Percentiles rank a stretch among this genome's conserved stretches.
phyloP scores from a whole-genome alignment of 1,140 invertebrate genomes.

The Acromyrmex heyeri region DNA sequence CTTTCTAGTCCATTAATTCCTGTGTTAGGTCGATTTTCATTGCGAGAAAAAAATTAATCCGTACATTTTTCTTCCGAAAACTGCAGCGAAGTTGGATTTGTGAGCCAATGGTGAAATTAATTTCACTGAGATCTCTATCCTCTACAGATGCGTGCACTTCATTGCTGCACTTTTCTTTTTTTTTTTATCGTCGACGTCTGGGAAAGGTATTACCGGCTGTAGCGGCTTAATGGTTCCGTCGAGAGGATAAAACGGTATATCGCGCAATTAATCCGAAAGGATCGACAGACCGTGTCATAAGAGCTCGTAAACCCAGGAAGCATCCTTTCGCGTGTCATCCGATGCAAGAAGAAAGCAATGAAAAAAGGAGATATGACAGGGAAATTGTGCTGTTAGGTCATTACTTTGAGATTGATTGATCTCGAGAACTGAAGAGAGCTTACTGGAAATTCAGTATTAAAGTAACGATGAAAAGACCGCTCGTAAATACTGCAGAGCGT shows the following conservation, averaged over 20 bases:
- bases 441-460: constrained; percentile 9
- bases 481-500: background rate
- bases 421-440: background rate
- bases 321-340: constrained; percentile 35
- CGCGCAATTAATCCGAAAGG: constrained; percentile 61
- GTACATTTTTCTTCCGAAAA: constrained; percentile 44
- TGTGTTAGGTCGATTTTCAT: constrained; percentile 33
- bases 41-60: constrained; percentile 37
- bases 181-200: constrained; percentile 54
- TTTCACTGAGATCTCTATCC: constrained; percentile 55
- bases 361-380: constrained; percentile 19
- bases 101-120: constrained; percentile 51
- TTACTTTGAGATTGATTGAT: background rate
- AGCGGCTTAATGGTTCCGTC: constrained; percentile 52
- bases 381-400: background rate
- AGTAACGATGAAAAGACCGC: background rate
- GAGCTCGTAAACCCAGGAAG: constrained; percentile 48
- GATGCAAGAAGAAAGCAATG: constrained; percentile 3
- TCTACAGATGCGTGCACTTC: constrained; percentile 29
- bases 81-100: constrained; percentile 38
- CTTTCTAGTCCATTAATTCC: constrained; percentile 40
- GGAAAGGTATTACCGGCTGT: constrained; percentile 46
- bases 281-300: constrained; percentile 60
- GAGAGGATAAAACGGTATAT: constrained; percentile 63
- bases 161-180: constrained; percentile 6